Conservation (phyloP, 2,888 invertebrate genomes). For the Eutolmus rufibarbis region DNA sequence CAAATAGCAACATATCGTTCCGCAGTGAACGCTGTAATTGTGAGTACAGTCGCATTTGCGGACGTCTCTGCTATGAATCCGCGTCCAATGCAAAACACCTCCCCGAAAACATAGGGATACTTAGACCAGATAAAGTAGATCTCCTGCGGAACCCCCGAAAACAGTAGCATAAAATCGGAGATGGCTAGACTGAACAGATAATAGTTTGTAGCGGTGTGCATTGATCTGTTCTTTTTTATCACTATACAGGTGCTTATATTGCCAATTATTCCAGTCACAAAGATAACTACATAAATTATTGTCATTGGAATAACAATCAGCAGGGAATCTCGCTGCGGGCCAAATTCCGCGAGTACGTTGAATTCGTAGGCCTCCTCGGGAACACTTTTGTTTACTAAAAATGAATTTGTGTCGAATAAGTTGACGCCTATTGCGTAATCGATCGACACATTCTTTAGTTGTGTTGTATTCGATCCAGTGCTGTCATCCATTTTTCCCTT, state of each 20-base stretch:
- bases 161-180: slow-evolving; percentile 79
- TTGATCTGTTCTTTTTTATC: slow-evolving; percentile 79
- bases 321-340: slow-evolving; percentile 66
- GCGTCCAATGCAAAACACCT: slow-evolving; percentile 78
- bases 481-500: neutral
- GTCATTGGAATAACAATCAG: slow-evolving; percentile 76
- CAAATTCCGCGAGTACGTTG: slow-evolving; percentile 39
- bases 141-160: slow-evolving; percentile 83
- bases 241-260: slow-evolving; percentile 87
- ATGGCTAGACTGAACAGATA: slow-evolving; percentile 86
- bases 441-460: neutral
- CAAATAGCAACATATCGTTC: slow-evolving; percentile 74
- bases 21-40: slow-evolving; percentile 84
- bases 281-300: slow-evolving; percentile 78
- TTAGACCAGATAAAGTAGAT: slow-evolving; percentile 80
- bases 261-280: slow-evolving; percentile 80
- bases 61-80: slow-evolving; percentile 83
- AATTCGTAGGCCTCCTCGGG: neutral
- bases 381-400: neutral
- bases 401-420: neutral
- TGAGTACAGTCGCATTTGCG: slow-evolving; percentile 78
- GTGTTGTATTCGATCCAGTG: neutral
- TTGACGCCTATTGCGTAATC: neutral
- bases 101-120: slow-evolving; percentile 80
- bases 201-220: slow-evolving; percentile 83